These are phyloP conservation scores for Trypoxylon attenuatum DNA, from an alignment of 2,888 invertebrate species.

Conservation along the genomic window DNA sequence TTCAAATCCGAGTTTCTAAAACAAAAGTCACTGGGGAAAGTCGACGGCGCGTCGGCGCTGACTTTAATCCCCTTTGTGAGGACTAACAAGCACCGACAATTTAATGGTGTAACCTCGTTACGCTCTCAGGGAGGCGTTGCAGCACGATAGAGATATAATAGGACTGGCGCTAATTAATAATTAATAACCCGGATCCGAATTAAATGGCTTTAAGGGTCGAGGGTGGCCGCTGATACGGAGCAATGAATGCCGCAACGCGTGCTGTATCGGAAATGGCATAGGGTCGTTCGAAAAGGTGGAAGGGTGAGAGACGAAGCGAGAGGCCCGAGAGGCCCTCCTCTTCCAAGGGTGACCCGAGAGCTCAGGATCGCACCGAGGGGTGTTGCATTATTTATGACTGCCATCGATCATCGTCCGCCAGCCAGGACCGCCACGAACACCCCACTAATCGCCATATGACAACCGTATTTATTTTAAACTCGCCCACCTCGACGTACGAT, in stretches of 20 bases:
- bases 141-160: conserved; percentile 72
- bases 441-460: conserved; percentile 74
- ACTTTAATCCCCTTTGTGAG: conserved; percentile 29
- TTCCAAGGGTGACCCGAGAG: conserved; percentile 64
- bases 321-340: conserved; percentile 52
- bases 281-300: conserved; percentile 50
- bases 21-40: conserved; percentile 9
- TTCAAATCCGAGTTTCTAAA: not conserved
- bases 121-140: conserved; percentile 58
- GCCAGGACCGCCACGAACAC: conserved; percentile 62
- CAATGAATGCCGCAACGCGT: conserved; percentile 56
- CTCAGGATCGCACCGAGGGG: conserved; percentile 63
- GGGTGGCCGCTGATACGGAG: conserved; percentile 62
- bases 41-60: not conserved
- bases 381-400: conserved; percentile 73
- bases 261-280: conserved; percentile 66
- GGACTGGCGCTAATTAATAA: conserved; percentile 72
- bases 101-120: conserved; percentile 68
- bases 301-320: conserved; percentile 37
- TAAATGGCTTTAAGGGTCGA: conserved; percentile 71
- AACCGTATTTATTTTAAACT: conserved; percentile 73
- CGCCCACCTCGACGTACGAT: conserved; percentile 64
- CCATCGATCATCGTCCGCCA: conserved; percentile 73
- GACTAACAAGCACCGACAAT: conserved; percentile 65
- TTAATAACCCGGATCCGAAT: conserved; percentile 73